phyloP scores from a whole-genome alignment of 2,113 vertebrate species.

The Conger conger region DNA sequence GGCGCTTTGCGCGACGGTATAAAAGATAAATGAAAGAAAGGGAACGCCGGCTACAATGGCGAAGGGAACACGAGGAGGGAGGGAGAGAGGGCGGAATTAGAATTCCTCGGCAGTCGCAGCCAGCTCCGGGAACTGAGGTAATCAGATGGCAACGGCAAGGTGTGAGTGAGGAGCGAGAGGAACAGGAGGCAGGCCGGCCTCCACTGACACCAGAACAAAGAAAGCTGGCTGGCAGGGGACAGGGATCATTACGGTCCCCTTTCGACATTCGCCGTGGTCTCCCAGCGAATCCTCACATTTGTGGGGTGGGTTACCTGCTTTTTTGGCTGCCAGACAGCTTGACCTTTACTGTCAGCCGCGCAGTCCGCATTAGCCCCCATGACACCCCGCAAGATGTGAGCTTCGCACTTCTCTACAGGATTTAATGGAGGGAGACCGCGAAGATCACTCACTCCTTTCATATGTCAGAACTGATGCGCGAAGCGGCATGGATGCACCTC shows the following conservation, averaged over 20 bases:
- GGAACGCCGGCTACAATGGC: constrained; percentile 17
- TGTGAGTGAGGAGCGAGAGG: constrained; percentile 31
- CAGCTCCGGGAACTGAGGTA: constrained; percentile 31
- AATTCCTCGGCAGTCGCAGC: constrained; percentile 43
- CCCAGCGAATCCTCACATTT: constrained; percentile 37
- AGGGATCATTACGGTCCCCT: constrained; percentile 41
- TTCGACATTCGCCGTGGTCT: constrained; percentile 41
- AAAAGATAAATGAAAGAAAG: constrained; percentile 28
- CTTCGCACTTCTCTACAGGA: not conserved
- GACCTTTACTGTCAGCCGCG: constrained; percentile 49
- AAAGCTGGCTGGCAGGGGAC: constrained; percentile 35
- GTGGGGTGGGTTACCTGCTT: constrained; percentile 29
- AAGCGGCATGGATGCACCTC: too few species aligned
- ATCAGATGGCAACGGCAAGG: constrained; percentile 47
- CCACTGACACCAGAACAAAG: constrained; percentile 42
- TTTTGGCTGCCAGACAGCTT: constrained; percentile 29
- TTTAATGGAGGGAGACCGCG: not conserved
- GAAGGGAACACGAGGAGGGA: constrained; percentile 33
- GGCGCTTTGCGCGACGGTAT: constrained; percentile 1
- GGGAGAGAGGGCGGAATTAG: constrained; percentile 41
- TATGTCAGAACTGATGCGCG: not conserved
- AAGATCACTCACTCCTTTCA: not conserved
- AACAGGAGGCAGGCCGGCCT: constrained; percentile 37
- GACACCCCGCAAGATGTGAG: not conserved
- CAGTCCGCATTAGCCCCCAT: constrained; percentile 6